Evolutionary conservation across 2,888 invertebrate genomes (phyloP), one percentile per base, ranked within the genome.

Genomic region (Drosophila nr. fundita): DNA sequence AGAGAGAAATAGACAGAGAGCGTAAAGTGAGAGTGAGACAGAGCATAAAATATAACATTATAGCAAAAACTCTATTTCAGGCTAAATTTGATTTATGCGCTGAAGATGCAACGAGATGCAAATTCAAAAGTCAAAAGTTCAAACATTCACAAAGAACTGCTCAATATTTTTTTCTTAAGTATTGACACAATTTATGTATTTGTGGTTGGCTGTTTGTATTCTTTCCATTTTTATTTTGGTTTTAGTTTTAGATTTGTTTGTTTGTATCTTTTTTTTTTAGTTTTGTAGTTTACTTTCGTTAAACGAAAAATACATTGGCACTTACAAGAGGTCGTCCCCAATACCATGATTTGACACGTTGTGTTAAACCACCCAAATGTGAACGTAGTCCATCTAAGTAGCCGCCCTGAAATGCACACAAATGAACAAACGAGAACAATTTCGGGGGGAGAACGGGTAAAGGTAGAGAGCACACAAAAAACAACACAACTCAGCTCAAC

Each of bases 311-410:
- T 92, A 93, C 92, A 92, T 92, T 93, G 93, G 93, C 95, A 97
- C 97, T 97, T 97, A 97, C 97, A 95, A 97, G 97, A 96, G 97
- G 97, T 96, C 97, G 96, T 95, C 97, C 97, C 97, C 97, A 97
- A 96, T 97, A 97, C 97, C 97, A 97, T 95, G 97, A 97, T 96
- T 97, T 97, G 95, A 97, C 97, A 96, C 97, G 97, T 96, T 97
- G 97, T 95, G 97, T 97, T 96, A 97, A 97, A 95, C 97, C 97
- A 95, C 97, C 97, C 95, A 97, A 96, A 95, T 97, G 97, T 95
- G 97, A 96, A 95, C 97, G 96, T 95, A 97, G 96, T 95, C 97
- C 97, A 95, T 97, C 97, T 95, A 97, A 96, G 96, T 97, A 97
- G 95, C 97, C 96, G 95, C 96, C 96, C 97, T 97, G 96, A 95